Conservation (phyloP, 2,888 invertebrate genomes). For the Xestobium rufovillosum region DNA sequence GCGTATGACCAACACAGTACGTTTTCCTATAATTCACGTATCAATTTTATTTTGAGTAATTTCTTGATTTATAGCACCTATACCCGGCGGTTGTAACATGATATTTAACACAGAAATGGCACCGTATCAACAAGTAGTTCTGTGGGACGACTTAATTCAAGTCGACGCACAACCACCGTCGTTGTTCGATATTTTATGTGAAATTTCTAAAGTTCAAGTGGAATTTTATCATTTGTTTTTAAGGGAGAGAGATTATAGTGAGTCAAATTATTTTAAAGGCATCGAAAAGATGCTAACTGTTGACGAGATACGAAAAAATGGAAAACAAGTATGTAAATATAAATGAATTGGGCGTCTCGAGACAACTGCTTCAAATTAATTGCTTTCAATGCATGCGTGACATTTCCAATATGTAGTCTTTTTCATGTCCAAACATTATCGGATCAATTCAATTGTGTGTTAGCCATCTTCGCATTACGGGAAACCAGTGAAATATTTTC, state of each 20-base stretch:
- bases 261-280: slow-evolving; percentile 52
- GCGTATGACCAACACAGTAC: too few species aligned
- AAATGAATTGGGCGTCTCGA: slow-evolving; percentile 7
- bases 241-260: slow-evolving; percentile 48
- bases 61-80: slow-evolving; percentile 54
- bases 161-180: slow-evolving; percentile 52
- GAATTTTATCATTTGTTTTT: slow-evolving; percentile 58
- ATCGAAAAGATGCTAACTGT: slow-evolving; percentile 56
- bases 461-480: too few species aligned
- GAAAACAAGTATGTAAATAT: slow-evolving; percentile 47
- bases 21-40: too few species aligned
- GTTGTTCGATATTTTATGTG: slow-evolving; percentile 36
- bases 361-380: too few species aligned
- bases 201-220: slow-evolving; percentile 40
- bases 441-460: slow-evolving; percentile 8
- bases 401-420: too few species aligned
- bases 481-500: too few species aligned
- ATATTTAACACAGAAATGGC: slow-evolving; percentile 53
- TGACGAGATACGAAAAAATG: slow-evolving; percentile 47
- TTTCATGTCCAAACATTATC: slow-evolving; percentile 2
- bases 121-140: slow-evolving; percentile 50
- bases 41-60: slow-evolving; percentile 40
- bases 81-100: slow-evolving; percentile 74
- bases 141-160: slow-evolving; percentile 42
- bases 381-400: too few species aligned